Evolutionary conservation across 37 sponge, comb jelly and placozoan genomes (phyloP).

Genomic region (Theonella swinhoei): DNA sequence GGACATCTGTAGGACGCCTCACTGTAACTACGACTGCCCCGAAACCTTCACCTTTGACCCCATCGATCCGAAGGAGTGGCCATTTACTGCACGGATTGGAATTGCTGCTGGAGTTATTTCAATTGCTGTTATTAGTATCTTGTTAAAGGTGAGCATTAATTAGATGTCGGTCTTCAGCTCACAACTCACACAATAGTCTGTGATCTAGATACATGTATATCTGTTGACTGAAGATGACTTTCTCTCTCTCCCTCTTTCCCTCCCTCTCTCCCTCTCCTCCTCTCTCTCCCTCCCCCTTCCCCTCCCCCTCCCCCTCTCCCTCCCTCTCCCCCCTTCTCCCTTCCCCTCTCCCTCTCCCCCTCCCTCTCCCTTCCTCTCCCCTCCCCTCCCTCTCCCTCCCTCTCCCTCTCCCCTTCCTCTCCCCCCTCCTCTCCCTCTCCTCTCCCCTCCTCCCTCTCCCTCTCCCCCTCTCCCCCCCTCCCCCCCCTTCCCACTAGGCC

Average conservation of each 20-base stretch:
- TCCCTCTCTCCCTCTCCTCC: not conserved
- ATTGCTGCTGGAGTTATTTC: not conserved
- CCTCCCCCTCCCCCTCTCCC: not conserved
- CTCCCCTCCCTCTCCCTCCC: not conserved
- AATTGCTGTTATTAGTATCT: not conserved
- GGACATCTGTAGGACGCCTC: conserved; percentile 42
- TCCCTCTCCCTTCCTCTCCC: not conserved
- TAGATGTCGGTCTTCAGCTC: not conserved
- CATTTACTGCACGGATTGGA: not conserved
- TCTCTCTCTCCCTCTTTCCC: not conserved
- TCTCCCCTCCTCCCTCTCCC: not conserved
- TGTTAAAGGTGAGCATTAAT: not conserved
- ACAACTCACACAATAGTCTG: too few relatives aligned
- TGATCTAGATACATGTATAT: too few relatives aligned
- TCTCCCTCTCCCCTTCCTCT: not conserved
- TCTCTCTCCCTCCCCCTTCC: not conserved
- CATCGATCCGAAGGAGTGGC: not conserved
- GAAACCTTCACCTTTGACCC: not conserved
- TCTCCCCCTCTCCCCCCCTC: not conserved
- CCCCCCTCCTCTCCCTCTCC: not conserved
- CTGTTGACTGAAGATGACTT: too few relatives aligned
- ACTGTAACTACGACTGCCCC: conserved; percentile 42
- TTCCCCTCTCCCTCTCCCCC: not conserved
- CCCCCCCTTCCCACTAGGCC: not conserved
- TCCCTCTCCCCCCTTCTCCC: not conserved